phyloP scores from a whole-genome alignment of 2,888 invertebrate genomes.

The Cryptus viduatorius region DNA sequence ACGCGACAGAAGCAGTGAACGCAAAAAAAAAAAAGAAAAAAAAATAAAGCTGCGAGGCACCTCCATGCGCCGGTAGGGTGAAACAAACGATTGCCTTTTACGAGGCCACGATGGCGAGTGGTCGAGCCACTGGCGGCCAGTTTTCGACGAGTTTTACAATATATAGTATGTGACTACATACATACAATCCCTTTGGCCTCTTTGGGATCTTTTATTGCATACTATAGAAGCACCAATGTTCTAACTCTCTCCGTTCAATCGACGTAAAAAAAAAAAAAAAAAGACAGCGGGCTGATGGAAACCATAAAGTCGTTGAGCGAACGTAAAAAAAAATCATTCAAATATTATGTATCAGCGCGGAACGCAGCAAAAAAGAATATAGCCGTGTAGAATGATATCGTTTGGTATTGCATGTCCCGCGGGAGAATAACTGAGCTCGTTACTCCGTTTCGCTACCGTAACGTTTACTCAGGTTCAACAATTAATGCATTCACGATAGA shows the following conservation, averaged over 20 bases:
- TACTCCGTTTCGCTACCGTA: not conserved
- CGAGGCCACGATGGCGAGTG: conserved; percentile 30
- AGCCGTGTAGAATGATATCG: not conserved
- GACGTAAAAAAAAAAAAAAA: conserved; percentile 25
- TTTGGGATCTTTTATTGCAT: conserved; percentile 20
- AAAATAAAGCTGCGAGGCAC: not conserved
- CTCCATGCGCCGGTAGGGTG: conserved; percentile 4
- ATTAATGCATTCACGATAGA: not conserved
- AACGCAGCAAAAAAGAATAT: not conserved
- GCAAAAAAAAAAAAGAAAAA: conserved; percentile 5
- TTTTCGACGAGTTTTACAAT: conserved; percentile 31
- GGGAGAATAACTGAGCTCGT: conserved; percentile 1
- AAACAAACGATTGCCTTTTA: conserved; percentile 45
- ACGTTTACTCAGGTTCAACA: not conserved
- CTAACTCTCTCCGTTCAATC: conserved; percentile 21
- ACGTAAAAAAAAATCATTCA: not conserved
- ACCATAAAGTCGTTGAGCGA: not conserved
- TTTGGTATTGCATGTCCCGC: not conserved
- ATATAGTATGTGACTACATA: conserved; percentile 20
- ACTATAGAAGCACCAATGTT: not conserved
- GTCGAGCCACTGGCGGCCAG: conserved; percentile 19
- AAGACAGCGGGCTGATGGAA: not conserved
- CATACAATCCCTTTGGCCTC: conserved; percentile 18
- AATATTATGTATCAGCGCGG: not conserved
- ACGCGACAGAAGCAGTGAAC: conserved; percentile 10